phyloP scores from a whole-genome alignment of 2,797 vertebrate genomes.

The Gambusia yucatana region DNA sequence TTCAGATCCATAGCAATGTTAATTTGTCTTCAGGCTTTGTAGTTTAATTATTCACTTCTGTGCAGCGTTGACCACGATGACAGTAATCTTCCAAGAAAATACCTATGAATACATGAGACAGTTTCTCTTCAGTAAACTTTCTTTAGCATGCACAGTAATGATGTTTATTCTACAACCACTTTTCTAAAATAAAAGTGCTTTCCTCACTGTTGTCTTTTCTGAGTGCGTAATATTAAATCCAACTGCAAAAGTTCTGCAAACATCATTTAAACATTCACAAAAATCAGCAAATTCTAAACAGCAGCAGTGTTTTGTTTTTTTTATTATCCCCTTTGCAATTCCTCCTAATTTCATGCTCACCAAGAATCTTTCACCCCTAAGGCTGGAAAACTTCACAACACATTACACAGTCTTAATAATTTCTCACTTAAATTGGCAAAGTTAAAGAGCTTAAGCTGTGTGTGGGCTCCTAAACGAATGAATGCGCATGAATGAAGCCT shows the following conservation, averaged over 20 bases:
- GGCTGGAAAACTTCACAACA: slow-evolving; percentile 70
- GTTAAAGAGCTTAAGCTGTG: slow-evolving; percentile 43
- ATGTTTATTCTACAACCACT: slow-evolving; percentile 10
- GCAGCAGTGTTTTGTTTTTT: slow-evolving; percentile 43
- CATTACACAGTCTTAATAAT: slow-evolving; percentile 55
- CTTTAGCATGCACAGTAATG: slow-evolving; percentile 46
- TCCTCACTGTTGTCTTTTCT: not conserved
- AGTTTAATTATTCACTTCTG: slow-evolving; percentile 85
- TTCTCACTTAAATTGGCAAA: slow-evolving; percentile 56
- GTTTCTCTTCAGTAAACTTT: slow-evolving; percentile 64
- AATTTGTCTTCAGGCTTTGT: slow-evolving; percentile 77
- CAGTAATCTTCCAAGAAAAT: slow-evolving; percentile 89
- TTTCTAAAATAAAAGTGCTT: slow-evolving; percentile 19
- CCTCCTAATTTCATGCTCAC: slow-evolving; percentile 63
- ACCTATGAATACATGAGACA: slow-evolving; percentile 87
- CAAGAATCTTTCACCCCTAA: slow-evolving; percentile 44
- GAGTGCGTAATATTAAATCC: slow-evolving; percentile 14
- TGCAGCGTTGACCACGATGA: slow-evolving; percentile 84
- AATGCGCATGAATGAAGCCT: slow-evolving; percentile 56
- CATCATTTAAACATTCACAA: slow-evolving; percentile 26
- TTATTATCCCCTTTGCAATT: slow-evolving; percentile 35
- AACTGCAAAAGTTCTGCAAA: slow-evolving; percentile 28
- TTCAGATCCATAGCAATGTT: slow-evolving; percentile 96
- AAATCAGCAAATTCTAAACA: slow-evolving; percentile 57
- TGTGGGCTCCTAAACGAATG: slow-evolving; percentile 50